Evolutionary conservation across 2,888 invertebrate genomes (phyloP), one percentile per base, ranked within the genome.

Genomic region (Pogonocherus hispidulus): DNA sequence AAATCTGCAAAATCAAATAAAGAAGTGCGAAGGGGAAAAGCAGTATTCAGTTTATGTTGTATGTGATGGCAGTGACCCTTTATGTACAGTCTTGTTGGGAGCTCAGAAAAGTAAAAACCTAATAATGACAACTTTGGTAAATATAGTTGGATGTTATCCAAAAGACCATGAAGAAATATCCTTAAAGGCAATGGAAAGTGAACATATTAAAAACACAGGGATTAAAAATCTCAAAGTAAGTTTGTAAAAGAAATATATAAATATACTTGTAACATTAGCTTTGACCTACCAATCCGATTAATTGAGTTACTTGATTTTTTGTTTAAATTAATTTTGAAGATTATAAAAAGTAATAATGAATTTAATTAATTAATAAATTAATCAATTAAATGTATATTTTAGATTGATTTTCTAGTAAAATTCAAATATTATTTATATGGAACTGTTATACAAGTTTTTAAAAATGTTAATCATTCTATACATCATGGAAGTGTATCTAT

Each of bases 381-480:
- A 27, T 27, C 27, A 27, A 27, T 8, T 27, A 27, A 4, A 20
- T 18, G 11, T 14, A 16, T 11, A 14, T 59, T 54, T 57, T 46
- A 66, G 70, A 63, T 69, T 3, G 66, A 70, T 6, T 75, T 69
- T 69, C 57, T 68, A 51, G 67, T 67, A 2, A 70, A 71, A 47
- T 72, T 71, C 19, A 72, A 72, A 55, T 76, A 76, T 44, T 65
- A 65, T 37, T 56, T 75, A 1, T 76, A 71, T 73, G 76, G 76
- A 20, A 65, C 18, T 22, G 68, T 65, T 51, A 59, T 77, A 20
- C 72, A 69, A 32, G 73, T 66, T 37, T 19, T 70, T 9, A 46
- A 63, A 6, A 41, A 63, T 56, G 55, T 63, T 52, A 49, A 54
- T 56, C 52, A 56, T 37, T 47, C 47, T 14, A 56, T 66, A 51